These are phyloP conservation scores for Strix uralensis DNA, from an alignment of 2,113 vertebrate species.

Conservation along the genomic window DNA sequence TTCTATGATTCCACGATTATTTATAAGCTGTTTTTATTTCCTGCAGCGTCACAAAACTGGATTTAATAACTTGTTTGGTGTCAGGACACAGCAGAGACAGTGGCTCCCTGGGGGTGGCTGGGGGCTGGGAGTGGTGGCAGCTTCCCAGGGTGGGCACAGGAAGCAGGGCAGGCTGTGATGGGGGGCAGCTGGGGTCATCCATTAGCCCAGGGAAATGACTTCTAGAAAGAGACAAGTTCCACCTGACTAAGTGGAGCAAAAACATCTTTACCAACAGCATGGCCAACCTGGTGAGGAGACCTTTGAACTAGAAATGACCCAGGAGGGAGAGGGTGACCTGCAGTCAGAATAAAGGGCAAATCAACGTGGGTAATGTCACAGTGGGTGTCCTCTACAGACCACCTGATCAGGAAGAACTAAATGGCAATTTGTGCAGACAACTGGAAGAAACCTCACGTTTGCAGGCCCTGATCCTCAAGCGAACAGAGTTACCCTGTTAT, in stretches of 20 bases:
- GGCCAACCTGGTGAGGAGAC: not conserved
- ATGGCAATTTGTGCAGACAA: not conserved
- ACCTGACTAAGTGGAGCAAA: not conserved
- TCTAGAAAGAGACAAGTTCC: not conserved
- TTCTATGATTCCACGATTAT: not conserved
- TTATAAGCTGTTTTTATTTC: not conserved
- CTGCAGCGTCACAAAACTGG: accelerated
- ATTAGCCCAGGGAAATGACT: not conserved
- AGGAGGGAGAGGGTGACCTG: not conserved
- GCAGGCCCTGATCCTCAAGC: not conserved
- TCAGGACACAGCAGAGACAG: not conserved
- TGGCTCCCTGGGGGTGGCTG: no score
- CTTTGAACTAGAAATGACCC: not conserved
- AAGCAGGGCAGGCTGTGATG: not conserved
- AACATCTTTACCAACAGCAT: not conserved
- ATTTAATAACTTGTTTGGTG: not conserved
- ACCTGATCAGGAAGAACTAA: not conserved
- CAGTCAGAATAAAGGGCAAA: not conserved
- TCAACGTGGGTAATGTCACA: not conserved
- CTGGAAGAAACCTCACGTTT: not conserved
- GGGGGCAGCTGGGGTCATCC: not conserved
- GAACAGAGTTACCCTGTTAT: not conserved
- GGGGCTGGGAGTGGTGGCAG: not conserved
- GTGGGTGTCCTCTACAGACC: not conserved
- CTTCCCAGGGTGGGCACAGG: no score